Conservation (phyloP, 1,140 invertebrate genomes). For the Achatina immaculata region DNA sequence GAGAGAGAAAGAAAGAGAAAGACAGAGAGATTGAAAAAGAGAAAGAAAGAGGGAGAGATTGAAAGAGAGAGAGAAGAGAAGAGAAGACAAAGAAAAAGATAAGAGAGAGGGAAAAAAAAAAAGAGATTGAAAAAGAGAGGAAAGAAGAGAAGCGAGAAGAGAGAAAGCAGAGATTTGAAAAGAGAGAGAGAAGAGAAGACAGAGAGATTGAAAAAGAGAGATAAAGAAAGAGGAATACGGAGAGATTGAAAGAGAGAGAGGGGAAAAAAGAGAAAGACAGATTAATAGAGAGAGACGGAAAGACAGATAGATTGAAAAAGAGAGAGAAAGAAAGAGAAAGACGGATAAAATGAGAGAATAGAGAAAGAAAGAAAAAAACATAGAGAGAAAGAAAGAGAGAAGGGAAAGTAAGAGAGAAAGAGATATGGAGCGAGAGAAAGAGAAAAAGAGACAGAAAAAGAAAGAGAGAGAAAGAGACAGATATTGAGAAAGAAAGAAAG, state of each 20-base stretch:
- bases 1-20: not conserved
- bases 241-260: not conserved
- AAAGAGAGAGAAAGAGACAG: not conserved
- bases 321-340: not conserved
- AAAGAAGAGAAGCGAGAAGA: not conserved
- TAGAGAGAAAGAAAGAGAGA: not conserved
- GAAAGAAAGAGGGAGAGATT: not conserved
- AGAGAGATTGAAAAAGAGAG: not conserved
- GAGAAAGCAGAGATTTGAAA: too few relatives aligned
- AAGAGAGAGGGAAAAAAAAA: constrained; percentile 5
- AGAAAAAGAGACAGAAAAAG: too few relatives aligned
- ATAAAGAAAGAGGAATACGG: not conserved
- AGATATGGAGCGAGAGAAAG: not conserved
- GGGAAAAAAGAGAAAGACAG: constrained; percentile 9
- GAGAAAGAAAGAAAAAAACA: constrained; percentile 3
- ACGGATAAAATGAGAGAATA: too few relatives aligned
- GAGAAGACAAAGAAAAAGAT: not conserved
- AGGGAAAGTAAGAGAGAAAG: not conserved
- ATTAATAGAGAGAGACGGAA: not conserved
- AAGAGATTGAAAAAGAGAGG: not conserved
- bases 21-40: not conserved
- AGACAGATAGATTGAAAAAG: not conserved
- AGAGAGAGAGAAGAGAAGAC: not conserved
- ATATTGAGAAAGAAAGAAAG: not conserved
- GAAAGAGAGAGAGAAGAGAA: not conserved